A percentile compares a stretch with the other conserved stretches of the same genome.
phyloP scores from a whole-genome alignment of 1,140 invertebrate species.

The Drosophila watanabei region DNA sequence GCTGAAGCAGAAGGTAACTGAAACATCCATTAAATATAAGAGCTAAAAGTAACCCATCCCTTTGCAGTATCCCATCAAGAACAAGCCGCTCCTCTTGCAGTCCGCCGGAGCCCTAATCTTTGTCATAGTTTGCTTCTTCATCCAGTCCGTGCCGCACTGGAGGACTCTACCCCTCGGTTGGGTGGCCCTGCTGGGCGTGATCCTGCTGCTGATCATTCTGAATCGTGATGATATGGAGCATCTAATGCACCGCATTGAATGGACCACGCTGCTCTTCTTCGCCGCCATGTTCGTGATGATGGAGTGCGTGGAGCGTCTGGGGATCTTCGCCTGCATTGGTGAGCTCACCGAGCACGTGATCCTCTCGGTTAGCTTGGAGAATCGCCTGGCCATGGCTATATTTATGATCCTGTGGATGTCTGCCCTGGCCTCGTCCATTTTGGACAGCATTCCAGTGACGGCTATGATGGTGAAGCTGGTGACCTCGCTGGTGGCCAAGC shows the following conservation, averaged over 20 bases:
- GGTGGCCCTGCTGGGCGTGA: constrained; percentile 91
- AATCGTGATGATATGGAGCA: constrained; percentile 89
- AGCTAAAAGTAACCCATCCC: not conserved
- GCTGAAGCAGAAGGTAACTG: constrained; percentile 86
- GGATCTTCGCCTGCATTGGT: constrained; percentile 91
- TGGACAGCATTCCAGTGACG: constrained; percentile 94
- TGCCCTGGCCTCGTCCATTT: constrained; percentile 91
- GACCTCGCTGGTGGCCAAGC: constrained; percentile 88
- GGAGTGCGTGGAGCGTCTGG: constrained; percentile 91
- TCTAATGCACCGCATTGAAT: constrained; percentile 91
- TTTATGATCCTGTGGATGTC: constrained; percentile 91
- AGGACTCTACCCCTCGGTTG: constrained; percentile 89
- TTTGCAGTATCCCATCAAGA: constrained; percentile 89
- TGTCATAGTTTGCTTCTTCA: constrained; percentile 90
- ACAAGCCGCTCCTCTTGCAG: constrained; percentile 89
- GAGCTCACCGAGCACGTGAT: constrained; percentile 89
- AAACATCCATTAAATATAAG: not conserved
- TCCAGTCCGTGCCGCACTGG: constrained; percentile 89
- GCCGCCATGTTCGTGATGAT: constrained; percentile 93
- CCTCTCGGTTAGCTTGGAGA: constrained; percentile 87
- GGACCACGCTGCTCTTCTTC: constrained; percentile 93
- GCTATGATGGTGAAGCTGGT: constrained; percentile 93
- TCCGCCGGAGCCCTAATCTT: constrained; percentile 88
- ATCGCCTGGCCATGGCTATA: constrained; percentile 90
- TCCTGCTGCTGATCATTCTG: constrained; percentile 89